A percentile compares a stretch with the other conserved stretches of the same genome.
phyloP scores from a whole-genome alignment of 1,140 invertebrate species.

The Ladona fulva region DNA sequence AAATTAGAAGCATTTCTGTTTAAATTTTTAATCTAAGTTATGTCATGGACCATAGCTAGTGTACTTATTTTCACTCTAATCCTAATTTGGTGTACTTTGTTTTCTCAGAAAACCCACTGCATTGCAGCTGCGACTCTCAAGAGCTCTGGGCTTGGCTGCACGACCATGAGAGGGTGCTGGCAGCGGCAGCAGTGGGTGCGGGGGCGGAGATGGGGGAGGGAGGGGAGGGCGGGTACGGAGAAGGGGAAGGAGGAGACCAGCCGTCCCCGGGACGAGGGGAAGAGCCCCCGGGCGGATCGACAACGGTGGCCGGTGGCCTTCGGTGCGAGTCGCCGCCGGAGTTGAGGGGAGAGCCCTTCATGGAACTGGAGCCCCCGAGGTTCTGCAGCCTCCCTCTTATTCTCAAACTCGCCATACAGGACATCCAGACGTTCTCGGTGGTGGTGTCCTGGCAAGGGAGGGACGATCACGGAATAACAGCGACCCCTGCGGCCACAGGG shows the following conservation, averaged over 20 bases:
- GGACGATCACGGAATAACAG: constrained; percentile 66
- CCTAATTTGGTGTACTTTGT: constrained; percentile 21
- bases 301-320: constrained; percentile 36
- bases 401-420: constrained; percentile 70
- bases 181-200: constrained; percentile 12
- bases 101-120: constrained; percentile 68
- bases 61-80: too few relatives aligned
- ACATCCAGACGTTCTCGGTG: constrained; percentile 80
- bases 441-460: constrained; percentile 81
- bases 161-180: constrained; percentile 65
- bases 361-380: constrained; percentile 63
- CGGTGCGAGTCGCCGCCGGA: constrained; percentile 70
- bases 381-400: constrained; percentile 75
- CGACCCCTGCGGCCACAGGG: background rate
- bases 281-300: background rate
- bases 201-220: constrained; percentile 35
- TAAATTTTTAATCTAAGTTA: too few relatives aligned
- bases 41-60: too few relatives aligned
- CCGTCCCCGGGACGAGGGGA: constrained; percentile 15
- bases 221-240: constrained; percentile 24
- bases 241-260: constrained; percentile 16
- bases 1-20: too few relatives aligned
- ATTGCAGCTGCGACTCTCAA: constrained; percentile 73
- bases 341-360: constrained; percentile 60
- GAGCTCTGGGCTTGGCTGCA: constrained; percentile 81